Conservation (phyloP, 92 coral and sea anemone species). For the Montipora capitata region DNA sequence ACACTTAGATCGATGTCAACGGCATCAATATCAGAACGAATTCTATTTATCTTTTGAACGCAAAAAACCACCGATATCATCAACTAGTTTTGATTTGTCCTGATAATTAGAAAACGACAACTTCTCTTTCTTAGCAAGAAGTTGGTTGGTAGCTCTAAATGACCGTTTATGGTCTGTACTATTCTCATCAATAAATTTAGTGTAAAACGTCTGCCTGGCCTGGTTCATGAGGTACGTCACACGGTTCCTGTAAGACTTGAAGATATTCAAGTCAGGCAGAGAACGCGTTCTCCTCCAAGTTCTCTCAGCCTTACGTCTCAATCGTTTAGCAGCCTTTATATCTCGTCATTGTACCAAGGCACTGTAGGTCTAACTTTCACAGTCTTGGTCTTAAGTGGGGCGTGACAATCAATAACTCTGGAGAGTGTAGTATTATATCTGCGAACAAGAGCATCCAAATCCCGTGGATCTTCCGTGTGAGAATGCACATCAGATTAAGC, state of each 20-base stretch:
- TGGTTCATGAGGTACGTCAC: too few species aligned
- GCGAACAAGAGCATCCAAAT: constrained; percentile 47
- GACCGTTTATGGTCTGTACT: too few species aligned
- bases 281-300: background rate
- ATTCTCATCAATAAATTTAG: too few species aligned
- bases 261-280: background rate
- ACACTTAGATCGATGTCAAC: constrained; percentile 8
- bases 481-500: too few species aligned
- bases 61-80: constrained; percentile 34
- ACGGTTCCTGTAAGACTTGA: background rate
- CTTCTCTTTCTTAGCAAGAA: constrained; percentile 23
- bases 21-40: constrained; percentile 32
- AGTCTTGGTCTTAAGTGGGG: constrained; percentile 31
- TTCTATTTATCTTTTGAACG: constrained; percentile 16
- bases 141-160: background rate
- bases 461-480: background rate
- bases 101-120: constrained; percentile 48
- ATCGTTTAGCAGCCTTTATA: constrained; percentile 2
- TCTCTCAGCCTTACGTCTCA: background rate
- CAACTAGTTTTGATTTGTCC: constrained; percentile 18
- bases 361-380: background rate
- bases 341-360: background rate
- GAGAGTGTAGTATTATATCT: constrained; percentile 50
- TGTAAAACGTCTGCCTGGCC: background rate
- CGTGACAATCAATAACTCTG: constrained; percentile 19